A percentile compares a stretch with the other conserved stretches of the same genome.
phyloP scores from a whole-genome alignment of 2,797 vertebrate species.

The Crocidura indochinensis region DNA sequence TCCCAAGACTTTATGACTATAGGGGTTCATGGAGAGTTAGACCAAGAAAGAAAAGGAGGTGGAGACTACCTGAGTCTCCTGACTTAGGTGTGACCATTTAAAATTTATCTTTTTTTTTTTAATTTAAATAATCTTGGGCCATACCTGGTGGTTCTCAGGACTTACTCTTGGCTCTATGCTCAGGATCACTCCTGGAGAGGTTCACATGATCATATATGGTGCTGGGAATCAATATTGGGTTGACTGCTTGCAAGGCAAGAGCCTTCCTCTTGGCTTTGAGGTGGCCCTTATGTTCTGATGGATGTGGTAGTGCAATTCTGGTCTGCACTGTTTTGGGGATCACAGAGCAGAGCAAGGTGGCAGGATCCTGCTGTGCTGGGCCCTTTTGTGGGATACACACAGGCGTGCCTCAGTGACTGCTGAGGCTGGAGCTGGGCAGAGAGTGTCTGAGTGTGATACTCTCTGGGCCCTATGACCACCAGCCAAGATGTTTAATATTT shows the following conservation, averaged over 20 bases:
- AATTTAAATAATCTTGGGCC: too few relatives aligned
- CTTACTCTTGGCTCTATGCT: too few relatives aligned
- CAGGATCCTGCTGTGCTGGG: neutral
- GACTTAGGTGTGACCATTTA: too few relatives aligned
- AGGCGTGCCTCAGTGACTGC: neutral
- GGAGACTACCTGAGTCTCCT: neutral
- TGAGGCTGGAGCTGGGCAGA: neutral
- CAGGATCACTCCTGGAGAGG: too few relatives aligned
- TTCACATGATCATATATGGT: too few relatives aligned
- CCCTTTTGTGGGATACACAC: neutral
- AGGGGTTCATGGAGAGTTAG: neutral
- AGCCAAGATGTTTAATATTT: neutral
- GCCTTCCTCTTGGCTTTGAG: neutral
- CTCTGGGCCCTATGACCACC: neutral
- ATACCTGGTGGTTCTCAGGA: too few relatives aligned
- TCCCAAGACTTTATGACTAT: neutral
- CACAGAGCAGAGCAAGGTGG: too few relatives aligned
- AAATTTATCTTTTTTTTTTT: too few relatives aligned
- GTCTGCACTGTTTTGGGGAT: neutral
- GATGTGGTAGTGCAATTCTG: accelerated
- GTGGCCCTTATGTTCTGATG: neutral
- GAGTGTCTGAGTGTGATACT: neutral
- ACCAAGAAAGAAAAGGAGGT: neutral
- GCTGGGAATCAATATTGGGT: too few relatives aligned
- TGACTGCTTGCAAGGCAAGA: too few relatives aligned